phyloP scores from a whole-genome alignment of 2,888 invertebrate genomes.

The Anaspis maculata region DNA sequence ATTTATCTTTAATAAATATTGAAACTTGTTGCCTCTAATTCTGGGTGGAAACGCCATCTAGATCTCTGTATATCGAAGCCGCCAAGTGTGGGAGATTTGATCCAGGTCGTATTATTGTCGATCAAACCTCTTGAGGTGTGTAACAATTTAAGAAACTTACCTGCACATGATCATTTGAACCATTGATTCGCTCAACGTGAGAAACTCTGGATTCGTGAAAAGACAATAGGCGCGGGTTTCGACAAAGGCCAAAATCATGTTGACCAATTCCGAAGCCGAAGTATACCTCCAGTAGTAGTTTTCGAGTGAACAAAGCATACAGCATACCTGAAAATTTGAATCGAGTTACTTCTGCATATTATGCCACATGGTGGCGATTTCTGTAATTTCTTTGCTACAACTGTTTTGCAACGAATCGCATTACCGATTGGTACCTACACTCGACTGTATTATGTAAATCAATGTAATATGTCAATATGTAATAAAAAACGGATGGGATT shows the following conservation, averaged over 20 bases:
- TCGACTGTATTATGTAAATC: neutral
- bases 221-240: slow-evolving; percentile 80
- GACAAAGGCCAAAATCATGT: slow-evolving; percentile 87
- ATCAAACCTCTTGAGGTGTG: too few species aligned
- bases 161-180: slow-evolving; percentile 86
- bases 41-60: too few species aligned
- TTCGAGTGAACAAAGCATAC: slow-evolving; percentile 85
- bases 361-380: neutral
- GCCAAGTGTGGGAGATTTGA: too few species aligned
- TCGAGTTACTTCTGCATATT: neutral
- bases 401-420: too few species aligned
- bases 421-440: too few species aligned
- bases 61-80: too few species aligned
- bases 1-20: too few species aligned
- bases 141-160: too few species aligned
- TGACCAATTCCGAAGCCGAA: slow-evolving; percentile 86
- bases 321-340: slow-evolving; percentile 60
- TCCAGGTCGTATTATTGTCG: too few species aligned
- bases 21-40: too few species aligned
- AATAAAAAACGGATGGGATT: too few species aligned
- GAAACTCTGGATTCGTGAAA: slow-evolving; percentile 76
- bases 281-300: slow-evolving; percentile 95
- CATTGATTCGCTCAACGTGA: slow-evolving; percentile 87
- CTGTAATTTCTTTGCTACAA: too few species aligned
- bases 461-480: neutral